Base-by-base conservation (phyloP, 2,797 vertebrate species). In the Characodon lateralis region DNA sequence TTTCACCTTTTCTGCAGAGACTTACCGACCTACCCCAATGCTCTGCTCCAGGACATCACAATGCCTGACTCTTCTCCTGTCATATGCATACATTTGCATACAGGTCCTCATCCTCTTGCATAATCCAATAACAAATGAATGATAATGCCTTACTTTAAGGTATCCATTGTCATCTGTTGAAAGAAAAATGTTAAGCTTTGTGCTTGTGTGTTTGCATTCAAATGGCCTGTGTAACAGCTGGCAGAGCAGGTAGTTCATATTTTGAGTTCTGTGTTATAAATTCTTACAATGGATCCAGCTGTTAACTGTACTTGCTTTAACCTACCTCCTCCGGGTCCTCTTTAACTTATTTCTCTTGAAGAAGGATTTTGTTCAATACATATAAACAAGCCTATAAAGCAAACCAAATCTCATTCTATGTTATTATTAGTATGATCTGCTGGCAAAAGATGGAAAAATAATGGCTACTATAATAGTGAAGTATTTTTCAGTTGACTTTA, bases 101-200 rank as follows among this genome's bases (percentile, higher is more conserved):
- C 50, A 74, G 20, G 59, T 63, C 70, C 72, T 56, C 69, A 69
- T 78, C 75, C 51, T 84, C 74, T 83, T 82, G 78, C 81, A 84
- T 86, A 92, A 91, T 89, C 80, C 84, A 89, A 85, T 85, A 84
- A 77, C 72, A 77, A 56, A 73, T 78, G 83, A 91, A 81, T 76
- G 86, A 90, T 78, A 26, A 48, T 71, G 72, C 26, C 65, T 81
- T 74, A 69, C 46, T 71, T 82, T 66, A 66, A 86, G 55, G 53
- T 72, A 75, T 74, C 43, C 58, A 26, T 68, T 70, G 58, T 82
- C 16, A 43, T 84, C 81, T 77, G 77, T 83, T 88, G 83, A 56
- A 74, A 80, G 81, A 76, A 84, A 82, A 91, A 72, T 77, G 43
- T 9, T 78, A 87, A 61, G 81, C 63, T 63, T 12, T 2, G 61